Evolutionary conservation across 2,888 invertebrate genomes (phyloP).

Genomic region (Metallyticus violacea): DNA sequence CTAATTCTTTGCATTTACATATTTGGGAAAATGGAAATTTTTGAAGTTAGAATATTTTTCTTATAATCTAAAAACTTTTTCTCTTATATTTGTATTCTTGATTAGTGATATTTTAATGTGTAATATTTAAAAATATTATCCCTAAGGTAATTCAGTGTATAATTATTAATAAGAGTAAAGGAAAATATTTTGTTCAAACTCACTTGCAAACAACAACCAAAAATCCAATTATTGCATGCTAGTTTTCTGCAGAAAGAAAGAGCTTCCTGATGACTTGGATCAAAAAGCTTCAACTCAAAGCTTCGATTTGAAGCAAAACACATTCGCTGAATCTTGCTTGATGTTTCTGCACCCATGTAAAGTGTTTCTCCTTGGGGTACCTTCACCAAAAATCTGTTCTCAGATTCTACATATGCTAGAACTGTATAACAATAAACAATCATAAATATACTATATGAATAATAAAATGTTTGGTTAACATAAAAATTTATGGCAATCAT

Average conservation of each 20-base stretch:
- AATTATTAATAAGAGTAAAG: too few relatives aligned
- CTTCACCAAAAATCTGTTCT: constrained; percentile 69
- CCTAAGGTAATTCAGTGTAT: too few relatives aligned
- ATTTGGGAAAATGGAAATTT: too few relatives aligned
- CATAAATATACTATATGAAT: background rate
- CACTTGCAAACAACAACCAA: constrained; percentile 70
- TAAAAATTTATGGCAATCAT: too few relatives aligned
- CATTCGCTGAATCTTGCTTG: constrained; percentile 59
- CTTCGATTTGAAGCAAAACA: constrained; percentile 71
- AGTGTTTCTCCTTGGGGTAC: constrained; percentile 70
- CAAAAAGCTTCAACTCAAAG: constrained; percentile 76
- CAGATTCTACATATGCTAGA: constrained; percentile 60
- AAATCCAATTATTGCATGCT: constrained; percentile 67
- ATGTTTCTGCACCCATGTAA: constrained; percentile 70
- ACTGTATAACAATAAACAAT: constrained; percentile 46
- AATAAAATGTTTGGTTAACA: too few relatives aligned
- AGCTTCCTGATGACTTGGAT: constrained; percentile 80
- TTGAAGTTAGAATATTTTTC: too few relatives aligned
- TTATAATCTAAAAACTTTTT: too few relatives aligned
- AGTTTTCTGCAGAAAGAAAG: constrained; percentile 68
- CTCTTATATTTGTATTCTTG: too few relatives aligned
- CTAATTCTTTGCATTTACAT: too few relatives aligned
- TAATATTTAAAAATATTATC: too few relatives aligned
- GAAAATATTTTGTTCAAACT: too few relatives aligned
- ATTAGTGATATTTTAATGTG: too few relatives aligned